A percentile compares a stretch with the other conserved stretches of the same genome.
Evolutionary conservation across 2,113 vertebrate genomes (phyloP).

Genomic region (Saguinus imperator): DNA sequence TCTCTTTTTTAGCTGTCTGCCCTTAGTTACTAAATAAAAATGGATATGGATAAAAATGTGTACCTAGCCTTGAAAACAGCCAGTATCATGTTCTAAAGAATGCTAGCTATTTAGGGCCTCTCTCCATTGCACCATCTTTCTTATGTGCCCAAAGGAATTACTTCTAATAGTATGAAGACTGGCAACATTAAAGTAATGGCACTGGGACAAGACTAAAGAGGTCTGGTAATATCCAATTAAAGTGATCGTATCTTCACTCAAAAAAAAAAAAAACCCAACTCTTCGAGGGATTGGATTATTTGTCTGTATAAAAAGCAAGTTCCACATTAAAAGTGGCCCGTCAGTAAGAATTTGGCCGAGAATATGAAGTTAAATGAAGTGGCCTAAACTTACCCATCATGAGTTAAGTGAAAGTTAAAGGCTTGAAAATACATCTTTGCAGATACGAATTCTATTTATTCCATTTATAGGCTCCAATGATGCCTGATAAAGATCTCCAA

Average conservation of each 20-base stretch:
- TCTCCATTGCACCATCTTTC: not conserved
- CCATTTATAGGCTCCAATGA: not conserved
- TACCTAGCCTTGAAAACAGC: not conserved
- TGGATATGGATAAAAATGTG: not conserved
- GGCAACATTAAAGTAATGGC: not conserved
- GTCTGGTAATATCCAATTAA: not conserved
- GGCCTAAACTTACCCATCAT: not conserved
- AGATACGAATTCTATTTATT: slow-evolving; percentile 36
- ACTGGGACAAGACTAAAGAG: not conserved
- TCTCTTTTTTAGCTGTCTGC: not conserved
- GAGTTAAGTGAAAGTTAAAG: not conserved
- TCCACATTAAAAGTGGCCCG: not conserved
- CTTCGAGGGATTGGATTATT: not conserved
- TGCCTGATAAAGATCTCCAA: not conserved
- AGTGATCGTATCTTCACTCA: not conserved
- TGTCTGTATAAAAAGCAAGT: not conserved
- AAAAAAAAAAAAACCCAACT: not conserved
- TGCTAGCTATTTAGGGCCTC: not conserved
- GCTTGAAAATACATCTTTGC: not conserved
- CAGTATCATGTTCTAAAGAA: slow-evolving; percentile 31
- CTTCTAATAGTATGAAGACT: not conserved
- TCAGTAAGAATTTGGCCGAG: slow-evolving; percentile 16
- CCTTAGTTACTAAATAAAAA: not conserved
- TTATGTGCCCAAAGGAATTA: not conserved
- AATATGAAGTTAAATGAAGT: slow-evolving; percentile 12